phyloP scores from a whole-genome alignment of 2,888 invertebrate genomes.

The Drosophila limbata region DNA sequence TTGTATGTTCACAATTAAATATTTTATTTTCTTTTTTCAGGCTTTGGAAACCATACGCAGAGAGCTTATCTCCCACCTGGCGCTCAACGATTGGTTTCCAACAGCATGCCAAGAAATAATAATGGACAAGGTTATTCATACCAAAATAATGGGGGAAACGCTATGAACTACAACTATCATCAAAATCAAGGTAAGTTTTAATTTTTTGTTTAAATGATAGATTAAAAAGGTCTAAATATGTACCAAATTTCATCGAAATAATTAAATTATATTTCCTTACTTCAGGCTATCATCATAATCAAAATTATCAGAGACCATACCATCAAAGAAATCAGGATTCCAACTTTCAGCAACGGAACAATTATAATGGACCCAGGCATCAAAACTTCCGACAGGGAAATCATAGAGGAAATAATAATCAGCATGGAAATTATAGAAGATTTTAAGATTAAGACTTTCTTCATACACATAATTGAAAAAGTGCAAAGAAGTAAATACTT shows the following conservation, averaged over 20 bases:
- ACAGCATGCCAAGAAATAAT: slow-evolving; percentile 32
- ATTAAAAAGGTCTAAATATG: background rate
- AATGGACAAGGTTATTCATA: slow-evolving; percentile 67
- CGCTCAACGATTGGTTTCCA: slow-evolving; percentile 90
- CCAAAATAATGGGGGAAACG: slow-evolving; percentile 84
- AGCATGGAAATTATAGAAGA: slow-evolving; percentile 51
- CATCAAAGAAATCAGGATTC: slow-evolving; percentile 40
- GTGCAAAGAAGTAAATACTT: slow-evolving; percentile 7
- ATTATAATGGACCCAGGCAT: slow-evolving; percentile 40
- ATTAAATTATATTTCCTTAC: background rate
- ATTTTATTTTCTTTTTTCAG: slow-evolving; percentile 79
- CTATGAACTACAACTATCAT: slow-evolving; percentile 49
- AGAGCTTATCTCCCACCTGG: slow-evolving; percentile 89
- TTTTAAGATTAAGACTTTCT: slow-evolving; percentile 22
- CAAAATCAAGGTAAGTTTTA: slow-evolving; percentile 38
- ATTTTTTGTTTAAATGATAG: background rate
- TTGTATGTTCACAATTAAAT: background rate
- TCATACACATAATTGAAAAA: background rate
- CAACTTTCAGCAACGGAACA: slow-evolving; percentile 39
- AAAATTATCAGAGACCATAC: slow-evolving; percentile 41
- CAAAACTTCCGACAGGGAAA: slow-evolving; percentile 25
- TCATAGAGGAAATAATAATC: slow-evolving; percentile 43
- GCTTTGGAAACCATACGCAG: slow-evolving; percentile 89
- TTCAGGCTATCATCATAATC: slow-evolving; percentile 39
- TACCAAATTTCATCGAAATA: background rate